Percentiles rank a stretch among this genome's conserved stretches.
These are phyloP conservation scores for Diplazon laetatorius DNA, from an alignment of 2,888 invertebrate genomes.

Conservation along the genomic window DNA sequence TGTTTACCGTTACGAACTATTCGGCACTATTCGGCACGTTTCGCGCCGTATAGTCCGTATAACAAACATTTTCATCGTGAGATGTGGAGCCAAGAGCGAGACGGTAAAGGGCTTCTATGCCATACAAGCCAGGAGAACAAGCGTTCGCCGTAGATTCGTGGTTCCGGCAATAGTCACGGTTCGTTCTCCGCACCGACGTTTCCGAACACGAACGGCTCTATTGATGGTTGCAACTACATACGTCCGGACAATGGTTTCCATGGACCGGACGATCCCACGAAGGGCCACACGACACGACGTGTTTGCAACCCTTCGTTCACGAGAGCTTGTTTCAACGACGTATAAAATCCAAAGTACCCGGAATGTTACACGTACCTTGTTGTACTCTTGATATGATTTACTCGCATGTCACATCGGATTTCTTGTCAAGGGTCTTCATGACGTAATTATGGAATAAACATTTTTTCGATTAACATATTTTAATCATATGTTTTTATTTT, in stretches of 20 bases:
- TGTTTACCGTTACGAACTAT: neutral
- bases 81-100: neutral
- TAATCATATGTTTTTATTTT: no score
- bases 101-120: neutral
- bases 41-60: neutral
- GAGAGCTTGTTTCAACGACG: constrained; percentile 23
- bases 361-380: neutral
- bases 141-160: neutral
- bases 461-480: no score
- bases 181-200: no score
- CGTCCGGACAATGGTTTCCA: constrained; percentile 13
- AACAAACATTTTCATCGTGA: constrained; percentile 21
- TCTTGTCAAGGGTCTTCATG: neutral
- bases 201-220: no score
- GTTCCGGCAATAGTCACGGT: no score
- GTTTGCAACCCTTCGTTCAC: constrained; percentile 2
- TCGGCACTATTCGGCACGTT: neutral
- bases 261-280: neutral
- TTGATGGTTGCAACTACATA: neutral
- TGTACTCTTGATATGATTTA: constrained; percentile 2
- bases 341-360: constrained; percentile 31
- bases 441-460: no score
- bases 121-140: neutral
- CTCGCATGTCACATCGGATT: neutral
- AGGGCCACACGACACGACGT: neutral